phyloP scores from a whole-genome alignment of 2,113 vertebrate species.

The Clupea harengus region DNA sequence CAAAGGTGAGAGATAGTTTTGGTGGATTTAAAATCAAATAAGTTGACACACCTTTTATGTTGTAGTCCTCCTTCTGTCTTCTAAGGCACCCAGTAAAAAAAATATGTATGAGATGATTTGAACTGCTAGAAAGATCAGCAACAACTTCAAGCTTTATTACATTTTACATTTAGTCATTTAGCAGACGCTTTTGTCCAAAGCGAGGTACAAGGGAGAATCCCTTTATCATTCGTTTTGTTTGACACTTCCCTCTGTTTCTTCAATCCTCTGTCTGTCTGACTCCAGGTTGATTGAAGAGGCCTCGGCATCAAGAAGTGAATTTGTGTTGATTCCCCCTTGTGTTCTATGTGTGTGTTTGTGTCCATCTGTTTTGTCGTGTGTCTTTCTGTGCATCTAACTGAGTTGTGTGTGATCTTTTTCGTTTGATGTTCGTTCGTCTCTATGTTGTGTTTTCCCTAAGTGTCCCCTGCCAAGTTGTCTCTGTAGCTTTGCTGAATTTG shows the following conservation, averaged over 20 bases:
- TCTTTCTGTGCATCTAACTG: conserved; percentile 1
- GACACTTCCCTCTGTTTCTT: neutral
- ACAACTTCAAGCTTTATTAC: no score
- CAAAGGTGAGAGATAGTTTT: conserved; percentile 60
- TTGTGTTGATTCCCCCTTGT: conserved; percentile 18
- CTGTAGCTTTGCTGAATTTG: conserved; percentile 46
- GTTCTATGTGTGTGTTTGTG: conserved; percentile 35
- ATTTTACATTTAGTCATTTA: no score
- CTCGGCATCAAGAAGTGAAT: neutral
- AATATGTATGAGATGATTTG: no score
- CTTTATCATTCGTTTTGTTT: neutral
- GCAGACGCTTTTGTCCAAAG: no score
- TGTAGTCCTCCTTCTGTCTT: neutral
- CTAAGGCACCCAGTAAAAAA: no score
- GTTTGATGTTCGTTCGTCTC: neutral
- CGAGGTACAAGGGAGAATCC: no score
- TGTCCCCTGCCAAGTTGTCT: conserved; percentile 43
- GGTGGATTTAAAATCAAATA: neutral
- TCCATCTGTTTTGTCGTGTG: conserved; percentile 13
- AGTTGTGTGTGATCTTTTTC: conserved; percentile 11
- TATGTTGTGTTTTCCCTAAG: conserved; percentile 14
- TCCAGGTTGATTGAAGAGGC: conserved; percentile 21
- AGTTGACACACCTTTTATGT: neutral
- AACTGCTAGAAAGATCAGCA: no score
- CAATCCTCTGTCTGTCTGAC: neutral